Evolutionary conservation across 2,888 invertebrate genomes (phyloP).

Genomic region (Acrocera orbiculus): DNA sequence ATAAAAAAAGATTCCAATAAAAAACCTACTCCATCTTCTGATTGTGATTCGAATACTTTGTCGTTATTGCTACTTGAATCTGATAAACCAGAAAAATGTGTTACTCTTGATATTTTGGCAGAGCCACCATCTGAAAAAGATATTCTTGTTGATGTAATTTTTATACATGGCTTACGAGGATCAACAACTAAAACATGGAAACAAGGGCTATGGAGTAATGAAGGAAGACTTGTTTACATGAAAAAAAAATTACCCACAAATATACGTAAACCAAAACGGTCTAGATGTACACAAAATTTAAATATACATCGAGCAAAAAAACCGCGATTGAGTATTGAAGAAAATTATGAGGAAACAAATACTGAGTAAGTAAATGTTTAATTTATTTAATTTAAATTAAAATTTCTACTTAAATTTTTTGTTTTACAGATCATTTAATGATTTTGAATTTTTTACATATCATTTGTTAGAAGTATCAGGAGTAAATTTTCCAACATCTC

Average conservation of each 20-base stretch:
- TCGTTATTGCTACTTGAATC: constrained; percentile 9
- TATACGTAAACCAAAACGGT: constrained; percentile 26
- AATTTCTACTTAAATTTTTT: too few species aligned
- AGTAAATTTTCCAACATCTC: constrained; percentile 28
- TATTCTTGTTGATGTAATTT: constrained; percentile 50
- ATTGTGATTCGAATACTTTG: not conserved
- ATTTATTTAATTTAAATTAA: too few species aligned
- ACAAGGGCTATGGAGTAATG: constrained; percentile 48
- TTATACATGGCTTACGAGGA: constrained; percentile 56
- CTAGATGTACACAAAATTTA: too few species aligned
- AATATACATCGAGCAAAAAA: too few species aligned
- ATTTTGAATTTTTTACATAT: too few species aligned
- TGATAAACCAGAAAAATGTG: constrained; percentile 19
- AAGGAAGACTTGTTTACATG: constrained; percentile 26
- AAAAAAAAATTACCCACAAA: constrained; percentile 27
- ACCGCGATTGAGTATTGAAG: too few species aligned
- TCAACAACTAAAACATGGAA: constrained; percentile 69
- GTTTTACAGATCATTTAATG: too few species aligned
- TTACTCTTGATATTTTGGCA: constrained; percentile 25
- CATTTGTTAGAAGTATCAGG: too few species aligned
- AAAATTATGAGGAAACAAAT: too few species aligned
- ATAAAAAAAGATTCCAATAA: constrained; percentile 18
- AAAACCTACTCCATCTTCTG: not conserved
- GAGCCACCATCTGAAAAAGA: constrained; percentile 24
- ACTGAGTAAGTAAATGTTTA: too few species aligned